These are phyloP conservation scores for Adelosebastes latens DNA, from an alignment of 2,797 vertebrate genomes.

Conservation along the genomic window DNA sequence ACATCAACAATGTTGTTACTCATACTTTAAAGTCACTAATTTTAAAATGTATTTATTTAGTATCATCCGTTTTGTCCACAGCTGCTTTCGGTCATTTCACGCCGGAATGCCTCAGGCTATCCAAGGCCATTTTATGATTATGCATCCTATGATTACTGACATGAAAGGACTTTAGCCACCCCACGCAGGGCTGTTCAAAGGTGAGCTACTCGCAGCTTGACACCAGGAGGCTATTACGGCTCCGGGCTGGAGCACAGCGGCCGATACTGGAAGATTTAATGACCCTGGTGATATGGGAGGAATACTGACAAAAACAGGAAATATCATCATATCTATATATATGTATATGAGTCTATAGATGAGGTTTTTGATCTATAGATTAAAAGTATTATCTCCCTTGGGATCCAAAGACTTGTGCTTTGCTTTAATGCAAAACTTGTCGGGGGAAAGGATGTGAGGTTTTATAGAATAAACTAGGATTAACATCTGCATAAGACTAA, in stretches of 20 bases:
- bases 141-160: slow-evolving; percentile 61
- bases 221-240: slow-evolving; percentile 56
- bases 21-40: not conserved
- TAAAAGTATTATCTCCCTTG: not conserved
- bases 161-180: slow-evolving; percentile 58
- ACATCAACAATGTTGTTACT: not conserved
- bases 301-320: slow-evolving; percentile 28
- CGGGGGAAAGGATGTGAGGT: not conserved
- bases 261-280: slow-evolving; percentile 54
- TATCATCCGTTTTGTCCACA: not conserved
- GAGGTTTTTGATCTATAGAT: slow-evolving; percentile 32
- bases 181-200: slow-evolving; percentile 59
- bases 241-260: slow-evolving; percentile 39
- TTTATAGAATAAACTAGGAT: not conserved
- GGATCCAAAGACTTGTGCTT: not conserved
- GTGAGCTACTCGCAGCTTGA: slow-evolving; percentile 64
- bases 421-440: not conserved
- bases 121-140: slow-evolving; percentile 46
- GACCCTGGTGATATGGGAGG: slow-evolving; percentile 38
- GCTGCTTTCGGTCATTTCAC: slow-evolving; percentile 15
- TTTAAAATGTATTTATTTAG: not conserved
- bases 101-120: slow-evolving; percentile 13
- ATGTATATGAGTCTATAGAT: not conserved
- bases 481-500: not conserved
- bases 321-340: slow-evolving; percentile 2